These are phyloP conservation scores for Pheosia gnoma DNA, from an alignment of 2,888 invertebrate species.

Conservation along the genomic window DNA sequence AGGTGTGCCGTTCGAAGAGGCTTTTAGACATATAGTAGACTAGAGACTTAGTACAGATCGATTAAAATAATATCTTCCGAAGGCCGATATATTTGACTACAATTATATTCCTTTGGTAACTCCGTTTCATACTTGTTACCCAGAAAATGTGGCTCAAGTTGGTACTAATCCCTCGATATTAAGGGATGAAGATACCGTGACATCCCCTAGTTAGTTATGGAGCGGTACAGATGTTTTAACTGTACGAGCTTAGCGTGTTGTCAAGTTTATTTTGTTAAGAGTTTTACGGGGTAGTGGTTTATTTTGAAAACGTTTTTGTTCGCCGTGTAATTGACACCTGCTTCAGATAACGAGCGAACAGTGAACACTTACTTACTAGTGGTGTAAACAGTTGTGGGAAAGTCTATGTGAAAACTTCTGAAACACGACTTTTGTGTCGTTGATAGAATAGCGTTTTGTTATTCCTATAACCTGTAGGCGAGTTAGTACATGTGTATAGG, in stretches of 20 bases:
- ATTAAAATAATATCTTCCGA: too few relatives aligned
- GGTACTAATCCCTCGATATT: constrained; percentile 17
- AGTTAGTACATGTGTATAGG: too few relatives aligned
- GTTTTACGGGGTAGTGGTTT: constrained; percentile 73
- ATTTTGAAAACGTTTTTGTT: constrained; percentile 64
- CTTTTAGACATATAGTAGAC: too few relatives aligned
- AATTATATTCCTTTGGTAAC: too few relatives aligned
- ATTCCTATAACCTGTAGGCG: too few relatives aligned
- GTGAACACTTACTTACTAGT: constrained; percentile 18
- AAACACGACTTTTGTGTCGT: background rate
- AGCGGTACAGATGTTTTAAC: constrained; percentile 68
- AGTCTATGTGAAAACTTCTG: background rate
- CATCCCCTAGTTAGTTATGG: constrained; percentile 54
- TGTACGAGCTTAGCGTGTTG: constrained; percentile 64
- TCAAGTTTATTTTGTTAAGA: constrained; percentile 78
- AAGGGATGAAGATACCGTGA: constrained; percentile 46
- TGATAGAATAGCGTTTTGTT: too few relatives aligned
- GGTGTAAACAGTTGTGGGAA: constrained; percentile 34
- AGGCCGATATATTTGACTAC: too few relatives aligned
- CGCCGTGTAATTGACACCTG: constrained; percentile 70
- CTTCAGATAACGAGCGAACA: constrained; percentile 60
- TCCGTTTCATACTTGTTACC: background rate
- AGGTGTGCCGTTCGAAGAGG: too few relatives aligned
- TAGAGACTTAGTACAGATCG: too few relatives aligned
- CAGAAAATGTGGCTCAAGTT: background rate